phyloP scores from a whole-genome alignment of 2,888 invertebrate species.

The Netelia virgata region DNA sequence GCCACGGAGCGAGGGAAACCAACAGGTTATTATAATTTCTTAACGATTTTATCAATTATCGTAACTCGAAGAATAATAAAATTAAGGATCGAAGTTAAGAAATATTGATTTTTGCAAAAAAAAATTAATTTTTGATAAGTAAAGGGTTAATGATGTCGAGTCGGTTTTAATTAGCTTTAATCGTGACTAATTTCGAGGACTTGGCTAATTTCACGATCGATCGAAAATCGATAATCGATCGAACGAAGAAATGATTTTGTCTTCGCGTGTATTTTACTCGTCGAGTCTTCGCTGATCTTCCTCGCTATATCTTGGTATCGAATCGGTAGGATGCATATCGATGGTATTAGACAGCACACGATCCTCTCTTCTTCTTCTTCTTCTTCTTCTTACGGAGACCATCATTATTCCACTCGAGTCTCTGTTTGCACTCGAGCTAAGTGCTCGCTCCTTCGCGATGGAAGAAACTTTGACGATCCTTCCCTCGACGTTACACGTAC shows the following conservation, averaged over 20 bases:
- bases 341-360: constrained; percentile 18
- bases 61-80: not conserved
- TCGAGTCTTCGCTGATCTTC: not conserved
- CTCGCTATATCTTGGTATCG: constrained; percentile 30
- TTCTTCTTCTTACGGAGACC: constrained; percentile 40
- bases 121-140: not conserved
- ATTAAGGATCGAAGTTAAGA: too few relatives aligned
- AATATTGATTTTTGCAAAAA: too few relatives aligned
- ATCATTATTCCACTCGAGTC: constrained; percentile 68
- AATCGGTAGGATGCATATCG: constrained; percentile 33
- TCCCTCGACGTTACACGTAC: not conserved
- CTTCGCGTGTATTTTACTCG: not conserved
- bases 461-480: constrained; percentile 61
- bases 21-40: constrained; percentile 67
- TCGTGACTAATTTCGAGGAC: constrained; percentile 7
- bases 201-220: not conserved
- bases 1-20: constrained; percentile 67
- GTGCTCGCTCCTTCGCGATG: constrained; percentile 58
- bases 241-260: constrained; percentile 8
- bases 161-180: not conserved
- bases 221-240: constrained; percentile 25
- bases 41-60: not conserved
- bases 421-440: constrained; percentile 68
- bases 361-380: constrained; percentile 5
- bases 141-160: not conserved